Evolutionary conservation across 2,797 vertebrate genomes (phyloP).

Genomic region (Neostethus bicornis): DNA sequence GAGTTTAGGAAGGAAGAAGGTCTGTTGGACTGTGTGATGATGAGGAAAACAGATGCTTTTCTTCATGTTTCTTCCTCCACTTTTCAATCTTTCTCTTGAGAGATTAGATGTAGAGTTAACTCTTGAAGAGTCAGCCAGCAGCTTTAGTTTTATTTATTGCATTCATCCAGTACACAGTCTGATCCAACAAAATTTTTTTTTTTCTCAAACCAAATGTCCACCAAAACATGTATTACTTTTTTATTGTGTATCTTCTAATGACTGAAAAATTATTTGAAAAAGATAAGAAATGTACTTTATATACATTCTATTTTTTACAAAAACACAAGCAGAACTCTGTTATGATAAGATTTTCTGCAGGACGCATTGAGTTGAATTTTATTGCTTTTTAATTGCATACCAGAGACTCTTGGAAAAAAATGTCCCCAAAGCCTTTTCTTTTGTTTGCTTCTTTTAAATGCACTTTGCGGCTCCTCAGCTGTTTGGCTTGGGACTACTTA

Average conservation of each 20-base stretch:
- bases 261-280: neutral
- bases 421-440: constrained; percentile 9
- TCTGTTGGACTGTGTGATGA: constrained; percentile 6
- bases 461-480: constrained; percentile 10
- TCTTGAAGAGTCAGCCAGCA: constrained; percentile 53
- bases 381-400: neutral
- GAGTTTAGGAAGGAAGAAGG: constrained; percentile 2
- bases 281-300: neutral
- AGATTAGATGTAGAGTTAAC: constrained; percentile 49
- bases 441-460: neutral
- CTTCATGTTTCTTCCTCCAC: constrained; percentile 23
- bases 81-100: constrained; percentile 35
- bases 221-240: neutral
- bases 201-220: neutral
- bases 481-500: constrained; percentile 6
- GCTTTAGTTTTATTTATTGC: constrained; percentile 67
- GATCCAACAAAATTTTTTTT: constrained; percentile 12
- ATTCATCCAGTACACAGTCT: constrained; percentile 21
- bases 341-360: constrained; percentile 6
- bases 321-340: neutral
- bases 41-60: constrained; percentile 10
- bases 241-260: neutral
- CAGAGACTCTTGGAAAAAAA: constrained; percentile 10
- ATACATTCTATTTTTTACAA: neutral
- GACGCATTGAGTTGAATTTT: constrained; percentile 13